Conservation (phyloP, 1,140 invertebrate species). For the Dendrolimus kikuchii region DNA sequence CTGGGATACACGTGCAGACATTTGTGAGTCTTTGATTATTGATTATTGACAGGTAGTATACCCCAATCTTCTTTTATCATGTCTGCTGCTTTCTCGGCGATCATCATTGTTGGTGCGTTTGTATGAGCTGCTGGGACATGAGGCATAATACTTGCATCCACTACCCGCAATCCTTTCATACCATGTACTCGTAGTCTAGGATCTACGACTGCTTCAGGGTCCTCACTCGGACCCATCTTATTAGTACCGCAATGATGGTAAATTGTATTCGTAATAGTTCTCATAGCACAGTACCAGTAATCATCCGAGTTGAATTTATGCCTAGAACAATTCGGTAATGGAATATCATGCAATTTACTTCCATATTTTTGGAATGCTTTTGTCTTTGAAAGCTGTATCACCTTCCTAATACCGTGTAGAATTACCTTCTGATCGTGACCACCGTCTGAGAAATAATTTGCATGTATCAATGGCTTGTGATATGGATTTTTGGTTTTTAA, state of each 20-base stretch:
- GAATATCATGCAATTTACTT: slow-evolving; percentile 72
- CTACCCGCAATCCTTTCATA: slow-evolving; percentile 75
- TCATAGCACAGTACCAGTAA: slow-evolving; percentile 82
- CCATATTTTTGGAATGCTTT: slow-evolving; percentile 73
- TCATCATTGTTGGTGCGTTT: slow-evolving; percentile 80
- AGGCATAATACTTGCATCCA: slow-evolving; percentile 84
- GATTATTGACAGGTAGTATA: background rate
- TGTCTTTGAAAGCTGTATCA: slow-evolving; percentile 72
- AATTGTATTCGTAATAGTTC: slow-evolving; percentile 79
- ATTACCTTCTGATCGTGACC: slow-evolving; percentile 75
- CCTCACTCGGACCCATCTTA: slow-evolving; percentile 83
- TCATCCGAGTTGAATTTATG: slow-evolving; percentile 74
- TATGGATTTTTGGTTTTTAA: slow-evolving; percentile 78
- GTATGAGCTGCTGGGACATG: slow-evolving; percentile 79
- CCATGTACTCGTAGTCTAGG: slow-evolving; percentile 78
- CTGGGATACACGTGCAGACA: background rate
- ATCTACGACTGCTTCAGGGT: slow-evolving; percentile 80
- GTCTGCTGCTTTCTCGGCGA: slow-evolving; percentile 79
- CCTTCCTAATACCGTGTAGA: slow-evolving; percentile 73
- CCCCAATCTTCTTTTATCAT: slow-evolving; percentile 75
- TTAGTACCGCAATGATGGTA: slow-evolving; percentile 86
- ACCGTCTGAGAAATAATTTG: slow-evolving; percentile 81
- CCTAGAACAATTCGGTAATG: slow-evolving; percentile 74
- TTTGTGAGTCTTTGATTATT: background rate
- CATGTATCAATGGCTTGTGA: slow-evolving; percentile 83